A percentile compares a stretch with the other conserved stretches of the same genome.
phyloP scores from a whole-genome alignment of 2,113 vertebrate genomes.

The Sceloporus tristichus region DNA sequence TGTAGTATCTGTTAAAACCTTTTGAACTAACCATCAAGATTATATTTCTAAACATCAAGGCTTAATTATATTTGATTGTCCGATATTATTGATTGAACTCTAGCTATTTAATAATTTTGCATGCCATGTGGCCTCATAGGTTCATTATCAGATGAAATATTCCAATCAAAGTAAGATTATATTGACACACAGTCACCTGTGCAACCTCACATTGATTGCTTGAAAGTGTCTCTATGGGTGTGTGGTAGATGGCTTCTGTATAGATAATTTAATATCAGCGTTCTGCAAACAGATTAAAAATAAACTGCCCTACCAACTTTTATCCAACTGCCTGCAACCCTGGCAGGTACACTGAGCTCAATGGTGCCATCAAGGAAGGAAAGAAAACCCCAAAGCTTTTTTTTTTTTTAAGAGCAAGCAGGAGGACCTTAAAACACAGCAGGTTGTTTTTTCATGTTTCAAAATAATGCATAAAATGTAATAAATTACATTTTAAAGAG shows the following conservation, averaged over 20 bases:
- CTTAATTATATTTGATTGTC: neutral
- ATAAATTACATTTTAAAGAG: neutral
- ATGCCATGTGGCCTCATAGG: neutral
- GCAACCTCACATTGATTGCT: neutral
- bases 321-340: neutral
- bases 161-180: neutral
- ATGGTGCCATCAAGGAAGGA: neutral
- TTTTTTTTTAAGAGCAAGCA: neutral
- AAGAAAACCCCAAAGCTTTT: neutral
- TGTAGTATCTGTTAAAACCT: neutral
- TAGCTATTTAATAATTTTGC: neutral
- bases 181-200: neutral
- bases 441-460: neutral
- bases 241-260: neutral
- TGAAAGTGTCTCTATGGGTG: neutral
- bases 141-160: neutral
- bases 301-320: neutral
- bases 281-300: neutral
- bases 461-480: neutral
- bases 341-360: neutral
- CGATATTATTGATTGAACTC: neutral
- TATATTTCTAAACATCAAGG: neutral
- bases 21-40: slow-evolving; percentile 9
- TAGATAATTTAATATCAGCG: neutral
- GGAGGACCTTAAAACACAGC: neutral